Evolutionary conservation across 2,797 vertebrate species (phyloP).

Genomic region (Poecilia gillii): DNA sequence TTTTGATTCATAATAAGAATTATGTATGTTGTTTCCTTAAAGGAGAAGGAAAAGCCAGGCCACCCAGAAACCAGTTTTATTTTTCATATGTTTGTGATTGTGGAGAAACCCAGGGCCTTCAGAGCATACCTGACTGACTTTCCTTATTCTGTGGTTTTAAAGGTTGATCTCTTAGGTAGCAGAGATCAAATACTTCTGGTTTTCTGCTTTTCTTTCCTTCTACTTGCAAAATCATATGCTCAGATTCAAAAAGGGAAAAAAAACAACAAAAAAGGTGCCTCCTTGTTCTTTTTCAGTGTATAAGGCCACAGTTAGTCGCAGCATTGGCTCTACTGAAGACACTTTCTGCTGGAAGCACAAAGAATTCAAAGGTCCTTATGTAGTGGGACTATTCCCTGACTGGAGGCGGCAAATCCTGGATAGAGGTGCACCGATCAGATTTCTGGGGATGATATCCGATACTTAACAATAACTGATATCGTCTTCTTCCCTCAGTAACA

Average conservation of each 20-base stretch:
- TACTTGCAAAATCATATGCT: conserved; percentile 32
- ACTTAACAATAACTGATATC: no score
- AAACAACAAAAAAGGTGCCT: conserved; percentile 3
- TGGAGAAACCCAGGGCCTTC: conserved; percentile 80
- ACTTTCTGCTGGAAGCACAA: conserved; percentile 38
- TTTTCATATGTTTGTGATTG: conserved; percentile 68
- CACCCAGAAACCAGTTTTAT: conserved; percentile 73
- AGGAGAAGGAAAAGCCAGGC: conserved; percentile 75
- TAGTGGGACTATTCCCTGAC: conserved; percentile 52
- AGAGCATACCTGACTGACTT: conserved; percentile 60
- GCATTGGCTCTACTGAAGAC: conserved; percentile 48
- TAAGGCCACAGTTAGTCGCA: conserved; percentile 36
- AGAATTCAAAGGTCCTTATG: conserved; percentile 67
- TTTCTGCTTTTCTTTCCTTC: neutral
- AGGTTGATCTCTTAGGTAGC: conserved; percentile 39
- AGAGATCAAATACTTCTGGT: conserved; percentile 42
- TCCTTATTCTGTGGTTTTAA: conserved; percentile 49
- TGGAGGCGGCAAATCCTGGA: conserved; percentile 52
- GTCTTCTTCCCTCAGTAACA: neutral
- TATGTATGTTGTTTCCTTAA: conserved; percentile 85
- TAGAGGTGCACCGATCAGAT: neutral
- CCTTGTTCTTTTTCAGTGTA: conserved; percentile 52
- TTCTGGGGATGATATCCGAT: neutral
- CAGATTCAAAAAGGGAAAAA: conserved; percentile 2
- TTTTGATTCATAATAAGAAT: conserved; percentile 73